Evolutionary conservation across 2,888 invertebrate species (phyloP).

Genomic region (Brenthis hecate): DNA sequence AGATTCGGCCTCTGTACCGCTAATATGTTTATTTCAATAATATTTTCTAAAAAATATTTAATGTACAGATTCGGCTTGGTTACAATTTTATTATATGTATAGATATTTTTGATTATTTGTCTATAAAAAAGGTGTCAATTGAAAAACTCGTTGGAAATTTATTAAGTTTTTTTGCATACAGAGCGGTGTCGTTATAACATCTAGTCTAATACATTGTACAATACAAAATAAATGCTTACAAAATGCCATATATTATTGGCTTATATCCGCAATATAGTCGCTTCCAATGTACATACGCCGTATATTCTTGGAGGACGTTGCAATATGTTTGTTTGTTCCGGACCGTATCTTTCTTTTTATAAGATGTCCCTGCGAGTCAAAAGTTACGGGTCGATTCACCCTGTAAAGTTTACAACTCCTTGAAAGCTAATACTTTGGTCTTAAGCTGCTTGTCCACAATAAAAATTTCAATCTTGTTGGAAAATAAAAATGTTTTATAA

Average conservation of each 20-base stretch:
- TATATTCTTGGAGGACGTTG: conserved; percentile 60
- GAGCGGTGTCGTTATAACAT: no score
- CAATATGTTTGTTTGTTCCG: conserved; percentile 72
- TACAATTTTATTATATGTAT: no score
- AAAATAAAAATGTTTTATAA: no score
- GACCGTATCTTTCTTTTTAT: conserved; percentile 67
- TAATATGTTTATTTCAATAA: no score
- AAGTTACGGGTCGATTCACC: conserved; percentile 61
- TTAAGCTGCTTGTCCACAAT: conserved; percentile 11
- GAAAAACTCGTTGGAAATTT: no score
- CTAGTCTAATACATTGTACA: not conserved
- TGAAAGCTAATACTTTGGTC: conserved; percentile 47
- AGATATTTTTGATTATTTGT: no score
- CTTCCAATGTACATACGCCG: conserved; percentile 53
- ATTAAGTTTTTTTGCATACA: no score
- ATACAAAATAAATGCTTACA: conserved; percentile 18
- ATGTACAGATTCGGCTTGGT: no score
- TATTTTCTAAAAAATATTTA: no score
- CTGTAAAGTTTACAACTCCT: conserved; percentile 54
- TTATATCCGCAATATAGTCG: conserved; percentile 54
- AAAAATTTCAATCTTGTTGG: not conserved
- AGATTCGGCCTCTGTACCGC: no score
- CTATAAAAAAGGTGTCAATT: no score
- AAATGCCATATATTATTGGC: conserved; percentile 42
- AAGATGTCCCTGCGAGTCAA: conserved; percentile 55